Evolutionary conservation across 1,140 invertebrate species (phyloP).

Genomic region (Zelostemma sp.): DNA sequence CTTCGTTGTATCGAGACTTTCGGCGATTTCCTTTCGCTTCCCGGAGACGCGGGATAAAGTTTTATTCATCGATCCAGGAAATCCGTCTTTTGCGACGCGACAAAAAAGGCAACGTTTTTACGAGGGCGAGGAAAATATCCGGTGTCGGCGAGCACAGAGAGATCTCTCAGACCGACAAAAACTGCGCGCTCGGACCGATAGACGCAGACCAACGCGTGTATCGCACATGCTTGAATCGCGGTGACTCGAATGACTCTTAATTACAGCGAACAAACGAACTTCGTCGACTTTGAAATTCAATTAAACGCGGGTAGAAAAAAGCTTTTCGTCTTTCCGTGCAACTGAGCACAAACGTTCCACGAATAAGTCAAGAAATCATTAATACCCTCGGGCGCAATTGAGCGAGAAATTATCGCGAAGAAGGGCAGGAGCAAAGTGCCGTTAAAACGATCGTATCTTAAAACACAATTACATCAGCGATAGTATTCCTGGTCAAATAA

Average conservation of each 20-base stretch:
- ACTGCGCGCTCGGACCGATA: conserved; percentile 44
- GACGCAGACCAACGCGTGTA: conserved; percentile 46
- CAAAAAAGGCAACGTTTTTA: conserved; percentile 15
- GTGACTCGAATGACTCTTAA: conserved; percentile 35
- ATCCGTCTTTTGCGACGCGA: too few species aligned
- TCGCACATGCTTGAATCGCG: conserved; percentile 46
- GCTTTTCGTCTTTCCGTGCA: conserved; percentile 16
- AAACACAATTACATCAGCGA: neutral
- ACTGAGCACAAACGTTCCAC: conserved; percentile 27
- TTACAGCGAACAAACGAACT: conserved; percentile 13
- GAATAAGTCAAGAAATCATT: conserved; percentile 43
- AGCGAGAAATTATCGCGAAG: conserved; percentile 49
- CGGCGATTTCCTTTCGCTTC: too few species aligned
- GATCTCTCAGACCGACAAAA: conserved; percentile 55
- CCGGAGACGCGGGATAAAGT: too few species aligned
- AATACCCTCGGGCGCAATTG: conserved; percentile 46
- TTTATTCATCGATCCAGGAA: neutral
- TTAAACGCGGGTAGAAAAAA: neutral
- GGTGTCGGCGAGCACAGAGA: conserved; percentile 51
- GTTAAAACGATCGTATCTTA: conserved; percentile 46
- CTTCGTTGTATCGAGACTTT: too few species aligned
- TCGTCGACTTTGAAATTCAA: neutral
- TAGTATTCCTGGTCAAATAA: conserved; percentile 37
- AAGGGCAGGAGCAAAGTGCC: conserved; percentile 44
- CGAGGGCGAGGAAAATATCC: neutral